Evolutionary conservation across 2,797 vertebrate genomes (phyloP), one percentile per base, ranked within the genome.

Genomic region (Harpagifer antarcticus): DNA sequence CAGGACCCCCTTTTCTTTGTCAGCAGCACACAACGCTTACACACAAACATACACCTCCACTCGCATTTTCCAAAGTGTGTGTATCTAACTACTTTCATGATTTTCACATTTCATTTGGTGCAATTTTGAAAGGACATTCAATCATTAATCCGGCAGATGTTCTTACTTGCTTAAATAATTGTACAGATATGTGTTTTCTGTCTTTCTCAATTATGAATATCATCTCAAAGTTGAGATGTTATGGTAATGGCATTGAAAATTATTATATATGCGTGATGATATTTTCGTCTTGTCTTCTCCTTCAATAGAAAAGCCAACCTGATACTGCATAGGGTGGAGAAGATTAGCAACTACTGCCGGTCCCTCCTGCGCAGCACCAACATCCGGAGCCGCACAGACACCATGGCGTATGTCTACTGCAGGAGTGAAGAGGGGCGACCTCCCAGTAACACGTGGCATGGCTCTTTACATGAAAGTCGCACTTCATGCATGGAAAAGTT

Each of bases 351-450:
- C 83, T 95, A 94, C 78, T 96, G 97, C 78, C 94, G 96, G 0
- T 95, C 96, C 42, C 95, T 99, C 70, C 94, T 99, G n/a, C 94
- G 94, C 82, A 99, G 97, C 57, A 93, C 95, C 80, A 96, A 97
- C 90, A 98, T 99, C 91, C 97, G 99, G 95, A 98, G 96, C 89
- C 97, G 97, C n/a, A 97, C 96, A 0, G 98, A 99, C 92, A 97
- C 96, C 76, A 94, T 97, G 92, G 96, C 97, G 14, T 99, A 98
- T 57, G 89, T 98, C 78, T 94, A 95, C 92, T 99, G 98, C 81
- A 95, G 95, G 74, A 96, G 95, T 0, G 97, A 99, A 45, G 97
- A 97, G 48, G 89, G 91, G 0, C 95, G 96, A 64, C 94, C 96
- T 0, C 92, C 95, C 0, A 94, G 95, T 48, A 91, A 93, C 88